Evolutionary conservation across 2,113 vertebrate species (phyloP), one percentile per base, ranked within the genome.

Genomic region (Hyla sarda): DNA sequence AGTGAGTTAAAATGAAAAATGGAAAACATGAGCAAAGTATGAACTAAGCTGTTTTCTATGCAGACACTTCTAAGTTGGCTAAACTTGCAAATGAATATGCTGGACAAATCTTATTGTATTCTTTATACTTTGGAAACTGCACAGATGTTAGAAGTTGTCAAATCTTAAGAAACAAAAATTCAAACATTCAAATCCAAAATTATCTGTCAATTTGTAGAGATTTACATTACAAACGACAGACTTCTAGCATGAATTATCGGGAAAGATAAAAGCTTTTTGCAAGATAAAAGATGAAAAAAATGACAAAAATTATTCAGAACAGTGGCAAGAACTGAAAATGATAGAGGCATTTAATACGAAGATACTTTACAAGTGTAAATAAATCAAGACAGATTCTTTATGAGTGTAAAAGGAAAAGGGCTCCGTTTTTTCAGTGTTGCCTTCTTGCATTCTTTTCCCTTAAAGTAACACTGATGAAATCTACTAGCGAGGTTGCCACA

Each of bases 151-250:
- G 56, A 80, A 62, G 56, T 25, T 9, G 23, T 11, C 4, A 80
- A 80, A 62, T 37, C 37, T 11, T 60, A 34, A 23, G 56, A 62
- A 80, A 80, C 34, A 62, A 60, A 71, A n/a, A n/a, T n/a, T n/a
- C n/a, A n/a, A n/a, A n/a, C n/a, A 60, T 45, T 56, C 30, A 60
- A 60, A 80, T 60, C 62, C 30, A 25, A 80, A 80, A 60, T 34
- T 21, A 45, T 60, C 32, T 12, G 30, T 34, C n/a, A 12, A 34
- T 80, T 80, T 80, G 37, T 62, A 62, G 54, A 80, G 34, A 80
- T 80, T 62, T 60, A 41, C 77, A 80, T 54, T 80, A 80, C 77
- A 80, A 80, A 80, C 56, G 56, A 45, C 5, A 45, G n/a, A 80
- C 77, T 80, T 62, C 77, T 60, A 62, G 62, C 34, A 62, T 41